Conservation (phyloP, 1,140 invertebrate species). For the Oscheius sp. region DNA sequence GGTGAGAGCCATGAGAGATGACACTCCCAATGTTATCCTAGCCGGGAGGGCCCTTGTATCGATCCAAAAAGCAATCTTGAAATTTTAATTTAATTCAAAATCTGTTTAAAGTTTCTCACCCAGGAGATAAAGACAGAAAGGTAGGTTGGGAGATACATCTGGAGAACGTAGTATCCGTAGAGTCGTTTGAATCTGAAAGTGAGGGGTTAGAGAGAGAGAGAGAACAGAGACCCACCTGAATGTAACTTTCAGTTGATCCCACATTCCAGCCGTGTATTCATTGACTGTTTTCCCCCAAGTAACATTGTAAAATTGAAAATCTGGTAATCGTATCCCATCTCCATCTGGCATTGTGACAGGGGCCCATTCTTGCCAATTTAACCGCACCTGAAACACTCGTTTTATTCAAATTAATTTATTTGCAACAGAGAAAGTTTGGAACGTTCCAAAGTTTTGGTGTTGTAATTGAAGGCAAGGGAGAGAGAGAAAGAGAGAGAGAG, state of each 20-base stretch:
- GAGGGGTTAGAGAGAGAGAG: neutral
- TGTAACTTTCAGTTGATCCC: conserved; percentile 62
- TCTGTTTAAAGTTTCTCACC: neutral
- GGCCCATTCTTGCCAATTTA: conserved; percentile 53
- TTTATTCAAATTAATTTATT: too few species aligned
- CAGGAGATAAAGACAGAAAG: conserved; percentile 55
- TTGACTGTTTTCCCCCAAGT: conserved; percentile 49
- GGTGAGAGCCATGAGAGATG: conserved; percentile 49
- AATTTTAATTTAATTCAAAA: neutral
- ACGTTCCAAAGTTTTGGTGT: too few species aligned
- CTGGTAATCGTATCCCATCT: conserved; percentile 52
- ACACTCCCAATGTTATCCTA: conserved; percentile 63
- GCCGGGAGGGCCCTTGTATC: conserved; percentile 63
- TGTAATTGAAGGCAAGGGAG: too few species aligned
- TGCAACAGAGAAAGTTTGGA: too few species aligned
- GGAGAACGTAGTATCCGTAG: conserved; percentile 64
- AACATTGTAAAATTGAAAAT: conserved; percentile 60
- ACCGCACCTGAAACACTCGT: conserved; percentile 35
- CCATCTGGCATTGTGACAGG: conserved; percentile 56
- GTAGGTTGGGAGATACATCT: conserved; percentile 65
- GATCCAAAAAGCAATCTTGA: conserved; percentile 64
- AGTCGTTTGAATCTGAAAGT: conserved; percentile 63
- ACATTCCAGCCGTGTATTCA: conserved; percentile 50
- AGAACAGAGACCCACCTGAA: conserved; percentile 39
- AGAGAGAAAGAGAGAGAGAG: too few species aligned